Percentiles rank a stretch among this genome's conserved stretches.
Conservation (phyloP, 2,888 invertebrate genomes). For the Scaptomyza reducta region DNA sequence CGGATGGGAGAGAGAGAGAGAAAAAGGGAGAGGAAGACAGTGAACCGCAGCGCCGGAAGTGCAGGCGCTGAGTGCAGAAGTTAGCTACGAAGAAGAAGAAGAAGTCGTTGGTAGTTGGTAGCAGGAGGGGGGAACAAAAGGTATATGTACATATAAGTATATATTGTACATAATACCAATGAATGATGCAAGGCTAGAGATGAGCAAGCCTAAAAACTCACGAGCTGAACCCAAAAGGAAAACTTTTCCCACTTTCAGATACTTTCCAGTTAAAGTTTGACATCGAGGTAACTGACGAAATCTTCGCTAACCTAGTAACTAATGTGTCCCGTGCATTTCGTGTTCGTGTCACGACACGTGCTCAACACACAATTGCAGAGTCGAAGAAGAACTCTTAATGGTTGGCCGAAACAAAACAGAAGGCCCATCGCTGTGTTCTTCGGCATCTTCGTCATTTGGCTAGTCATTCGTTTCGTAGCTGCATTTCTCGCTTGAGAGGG, state of each 20-base stretch:
- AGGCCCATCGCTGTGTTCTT: not conserved
- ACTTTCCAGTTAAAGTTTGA: no score
- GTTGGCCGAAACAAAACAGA: conserved; percentile 6
- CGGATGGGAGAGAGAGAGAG: conserved; percentile 4
- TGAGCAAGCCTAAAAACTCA: not conserved
- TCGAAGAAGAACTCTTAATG: not conserved
- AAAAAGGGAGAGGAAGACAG: conserved; percentile 33
- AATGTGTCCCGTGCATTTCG: no score
- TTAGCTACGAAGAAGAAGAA: conserved; percentile 8
- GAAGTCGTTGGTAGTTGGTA: no score
- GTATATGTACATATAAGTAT: not conserved
- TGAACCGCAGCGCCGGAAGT: conserved; percentile 74
- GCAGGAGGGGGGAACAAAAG: not conserved
- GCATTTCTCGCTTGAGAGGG: conserved; percentile 80
- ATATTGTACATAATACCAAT: conserved; percentile 3
- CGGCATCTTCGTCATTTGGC: conserved; percentile 47
- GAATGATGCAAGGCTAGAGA: conserved; percentile 2
- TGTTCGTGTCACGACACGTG: conserved; percentile 13
- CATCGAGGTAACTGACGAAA: no score
- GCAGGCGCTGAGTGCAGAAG: conserved; percentile 32
- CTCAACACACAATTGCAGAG: conserved; percentile 4
- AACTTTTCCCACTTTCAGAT: no score
- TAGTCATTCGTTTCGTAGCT: conserved; percentile 52
- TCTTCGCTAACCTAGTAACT: no score
- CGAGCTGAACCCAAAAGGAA: not conserved